A percentile compares a stretch with the other conserved stretches of the same genome.
phyloP scores from a whole-genome alignment of 2,113 vertebrate genomes.

The Plecotus auritus region DNA sequence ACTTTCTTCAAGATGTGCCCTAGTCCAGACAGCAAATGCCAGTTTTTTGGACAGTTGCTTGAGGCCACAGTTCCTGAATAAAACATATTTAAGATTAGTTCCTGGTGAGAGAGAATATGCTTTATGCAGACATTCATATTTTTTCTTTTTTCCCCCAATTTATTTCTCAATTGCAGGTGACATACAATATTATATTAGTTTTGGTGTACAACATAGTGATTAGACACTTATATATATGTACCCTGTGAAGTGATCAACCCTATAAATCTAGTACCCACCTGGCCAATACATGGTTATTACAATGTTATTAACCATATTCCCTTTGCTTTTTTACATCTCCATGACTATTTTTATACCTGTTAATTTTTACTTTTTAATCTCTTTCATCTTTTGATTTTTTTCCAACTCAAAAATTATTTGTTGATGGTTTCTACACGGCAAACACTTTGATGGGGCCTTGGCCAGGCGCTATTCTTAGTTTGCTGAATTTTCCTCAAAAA shows the following conservation, averaged over 20 bases:
- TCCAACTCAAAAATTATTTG: constrained; percentile 8
- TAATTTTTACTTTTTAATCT: not conserved
- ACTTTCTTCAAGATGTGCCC: not conserved
- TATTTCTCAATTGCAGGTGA: not conserved
- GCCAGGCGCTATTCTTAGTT: not conserved
- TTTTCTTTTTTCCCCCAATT: not conserved
- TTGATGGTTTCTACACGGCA: not conserved
- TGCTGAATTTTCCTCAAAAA: not conserved
- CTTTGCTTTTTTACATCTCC: not conserved
- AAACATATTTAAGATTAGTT: not conserved
- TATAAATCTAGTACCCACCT: not conserved
- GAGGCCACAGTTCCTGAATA: not conserved
- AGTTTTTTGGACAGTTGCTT: not conserved
- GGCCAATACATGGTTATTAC: not conserved
- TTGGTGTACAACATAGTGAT: not conserved
- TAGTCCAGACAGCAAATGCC: not conserved
- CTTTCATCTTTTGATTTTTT: not conserved
- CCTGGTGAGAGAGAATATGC: not conserved
- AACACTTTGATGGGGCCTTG: not conserved
- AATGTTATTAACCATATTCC: not conserved
- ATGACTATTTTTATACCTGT: not conserved
- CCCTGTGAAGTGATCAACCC: not conserved
- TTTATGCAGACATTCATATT: not conserved
- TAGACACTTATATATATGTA: not conserved
- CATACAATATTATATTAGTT: not conserved